These are phyloP conservation scores for Theristicus caerulescens DNA, from an alignment of 2,113 vertebrate species.

Conservation along the genomic window DNA sequence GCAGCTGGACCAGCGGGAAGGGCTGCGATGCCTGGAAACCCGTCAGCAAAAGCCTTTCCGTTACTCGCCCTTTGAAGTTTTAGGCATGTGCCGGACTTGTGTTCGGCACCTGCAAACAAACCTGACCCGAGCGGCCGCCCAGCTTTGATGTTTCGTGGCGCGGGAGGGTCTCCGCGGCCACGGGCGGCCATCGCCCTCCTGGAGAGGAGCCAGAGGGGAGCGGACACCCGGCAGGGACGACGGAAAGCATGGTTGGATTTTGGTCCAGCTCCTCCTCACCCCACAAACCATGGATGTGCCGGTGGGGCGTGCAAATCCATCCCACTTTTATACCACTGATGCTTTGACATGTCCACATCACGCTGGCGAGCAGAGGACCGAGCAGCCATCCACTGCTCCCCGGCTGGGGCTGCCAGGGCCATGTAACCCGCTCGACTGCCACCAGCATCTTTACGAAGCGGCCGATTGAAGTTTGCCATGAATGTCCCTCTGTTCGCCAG, in stretches of 20 bases:
- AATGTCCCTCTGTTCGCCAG: constrained; percentile 54
- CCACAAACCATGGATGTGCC: neutral
- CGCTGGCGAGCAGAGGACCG: neutral
- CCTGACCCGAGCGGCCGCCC: rapidly evolving
- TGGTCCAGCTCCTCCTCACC: neutral
- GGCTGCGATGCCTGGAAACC: neutral
- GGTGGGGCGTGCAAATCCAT: rapidly evolving
- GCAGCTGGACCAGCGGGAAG: neutral
- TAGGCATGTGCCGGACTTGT: neutral
- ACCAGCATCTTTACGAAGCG: neutral
- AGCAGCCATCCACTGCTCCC: neutral
- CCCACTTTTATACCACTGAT: rapidly evolving
- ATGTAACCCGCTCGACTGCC: neutral
- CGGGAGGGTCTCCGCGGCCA: neutral
- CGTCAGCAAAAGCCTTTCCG: neutral
- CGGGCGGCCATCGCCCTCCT: neutral
- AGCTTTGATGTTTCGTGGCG: rapidly evolving
- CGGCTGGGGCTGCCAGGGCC: neutral
- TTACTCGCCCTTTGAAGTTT: neutral
- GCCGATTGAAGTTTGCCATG: neutral
- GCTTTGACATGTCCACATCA: neutral
- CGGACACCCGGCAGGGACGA: rapidly evolving
- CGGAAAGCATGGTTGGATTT: rapidly evolving
- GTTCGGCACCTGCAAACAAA: neutral
- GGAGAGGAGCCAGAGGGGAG: neutral